These are phyloP conservation scores for Cheilinus undulatus DNA, from an alignment of 2,113 vertebrate genomes.

Conservation along the genomic window DNA sequence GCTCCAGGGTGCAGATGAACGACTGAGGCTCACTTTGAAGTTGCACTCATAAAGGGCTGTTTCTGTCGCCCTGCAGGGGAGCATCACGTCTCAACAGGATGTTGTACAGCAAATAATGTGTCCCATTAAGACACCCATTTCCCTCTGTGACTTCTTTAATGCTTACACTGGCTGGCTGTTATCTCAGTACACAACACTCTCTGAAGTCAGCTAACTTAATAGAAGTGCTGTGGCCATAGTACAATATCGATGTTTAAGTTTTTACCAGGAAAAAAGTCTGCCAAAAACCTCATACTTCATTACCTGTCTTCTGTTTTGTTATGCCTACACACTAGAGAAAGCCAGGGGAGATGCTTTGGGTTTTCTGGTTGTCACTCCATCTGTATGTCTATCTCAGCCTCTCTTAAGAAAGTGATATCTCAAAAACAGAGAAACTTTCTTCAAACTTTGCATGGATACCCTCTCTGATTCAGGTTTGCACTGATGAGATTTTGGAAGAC, in stretches of 20 bases:
- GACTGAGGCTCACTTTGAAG: slow-evolving; percentile 38
- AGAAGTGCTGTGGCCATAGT: not conserved
- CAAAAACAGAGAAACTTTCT: no score
- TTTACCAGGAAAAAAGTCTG: no score
- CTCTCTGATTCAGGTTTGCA: no score
- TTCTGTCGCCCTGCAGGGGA: slow-evolving; percentile 5
- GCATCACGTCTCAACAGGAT: slow-evolving; percentile 16
- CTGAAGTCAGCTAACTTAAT: not conserved
- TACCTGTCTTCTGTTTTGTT: no score
- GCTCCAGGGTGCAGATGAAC: slow-evolving; percentile 26
- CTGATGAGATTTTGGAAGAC: no score
- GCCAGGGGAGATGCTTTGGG: no score
- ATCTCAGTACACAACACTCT: not conserved
- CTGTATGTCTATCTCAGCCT: no score
- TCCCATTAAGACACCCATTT: not conserved
- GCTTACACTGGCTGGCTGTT: not conserved
- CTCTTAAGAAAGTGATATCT: no score
- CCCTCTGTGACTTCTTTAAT: not conserved
- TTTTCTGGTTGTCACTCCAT: no score
- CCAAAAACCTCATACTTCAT: no score
- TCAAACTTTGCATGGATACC: no score
- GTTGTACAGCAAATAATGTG: slow-evolving; percentile 11
- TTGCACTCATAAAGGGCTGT: not conserved
- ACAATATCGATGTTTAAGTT: not conserved
- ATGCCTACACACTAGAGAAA: no score